A percentile compares a stretch with the other conserved stretches of the same genome.
Conservation (phyloP, 1,140 invertebrate species). For the Drosophila bipectinata region DNA sequence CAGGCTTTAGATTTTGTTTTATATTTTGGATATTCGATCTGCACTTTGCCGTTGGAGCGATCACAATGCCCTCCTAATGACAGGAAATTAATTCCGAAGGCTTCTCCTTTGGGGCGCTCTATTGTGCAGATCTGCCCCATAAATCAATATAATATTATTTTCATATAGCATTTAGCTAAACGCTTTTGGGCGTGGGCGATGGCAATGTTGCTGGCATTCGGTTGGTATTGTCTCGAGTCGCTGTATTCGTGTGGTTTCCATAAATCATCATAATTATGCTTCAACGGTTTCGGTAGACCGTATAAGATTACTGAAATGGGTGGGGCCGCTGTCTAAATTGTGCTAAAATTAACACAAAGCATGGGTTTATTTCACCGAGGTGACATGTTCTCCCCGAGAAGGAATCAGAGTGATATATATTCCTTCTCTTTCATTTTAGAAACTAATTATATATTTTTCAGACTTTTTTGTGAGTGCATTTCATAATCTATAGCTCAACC, state of each 20-base stretch:
- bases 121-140: slow-evolving; percentile 68
- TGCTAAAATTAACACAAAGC: slow-evolving; percentile 43
- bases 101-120: slow-evolving; percentile 42
- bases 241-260: slow-evolving; percentile 34
- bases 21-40: slow-evolving; percentile 59
- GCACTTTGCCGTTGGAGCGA: slow-evolving; percentile 35
- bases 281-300: slow-evolving; percentile 55
- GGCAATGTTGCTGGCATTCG: slow-evolving; percentile 34
- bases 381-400: background rate
- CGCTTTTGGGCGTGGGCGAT: slow-evolving; percentile 64
- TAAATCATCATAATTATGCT: slow-evolving; percentile 75
- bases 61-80: slow-evolving; percentile 73
- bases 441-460: background rate
- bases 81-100: slow-evolving; percentile 73
- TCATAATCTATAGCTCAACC: slow-evolving; percentile 1
- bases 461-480: background rate
- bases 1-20: background rate
- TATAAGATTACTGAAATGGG: slow-evolving; percentile 57
- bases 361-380: slow-evolving; percentile 13
- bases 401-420: background rate
- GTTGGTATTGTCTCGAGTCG: slow-evolving; percentile 45
- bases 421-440: background rate
- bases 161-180: slow-evolving; percentile 71
- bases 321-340: slow-evolving; percentile 41
- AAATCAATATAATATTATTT: slow-evolving; percentile 71